phyloP scores from a whole-genome alignment of 2,888 invertebrate species.

The Apamea epomidion region DNA sequence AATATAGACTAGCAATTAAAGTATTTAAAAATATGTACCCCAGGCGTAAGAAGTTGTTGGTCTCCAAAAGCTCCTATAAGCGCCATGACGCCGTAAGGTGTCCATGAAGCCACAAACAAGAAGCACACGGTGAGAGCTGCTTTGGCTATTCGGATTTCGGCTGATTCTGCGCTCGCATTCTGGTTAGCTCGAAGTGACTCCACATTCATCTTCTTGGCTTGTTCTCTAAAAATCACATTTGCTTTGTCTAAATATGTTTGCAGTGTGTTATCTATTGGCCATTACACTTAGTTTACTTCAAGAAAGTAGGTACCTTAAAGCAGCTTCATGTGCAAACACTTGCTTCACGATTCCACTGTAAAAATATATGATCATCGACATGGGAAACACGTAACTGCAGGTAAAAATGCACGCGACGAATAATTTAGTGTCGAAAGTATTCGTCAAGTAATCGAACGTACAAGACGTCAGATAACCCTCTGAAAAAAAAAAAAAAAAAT shows the following conservation, averaged over 20 bases:
- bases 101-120: slow-evolving; percentile 96
- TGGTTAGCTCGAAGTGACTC: slow-evolving; percentile 95
- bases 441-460: slow-evolving; percentile 95
- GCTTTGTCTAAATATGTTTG: not conserved
- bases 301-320: slow-evolving; percentile 90
- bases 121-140: slow-evolving; percentile 97
- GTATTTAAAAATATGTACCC: slow-evolving; percentile 78
- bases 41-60: slow-evolving; percentile 93
- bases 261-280: not conserved
- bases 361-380: slow-evolving; percentile 94
- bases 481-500: slow-evolving; percentile 76
- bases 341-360: slow-evolving; percentile 97
- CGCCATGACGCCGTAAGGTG: slow-evolving; percentile 96
- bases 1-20: not conserved
- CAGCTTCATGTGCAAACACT: slow-evolving; percentile 96
- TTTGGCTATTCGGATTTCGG: slow-evolving; percentile 96
- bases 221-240: slow-evolving; percentile 75
- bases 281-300: not conserved
- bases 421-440: slow-evolving; percentile 94
- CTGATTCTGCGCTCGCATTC: slow-evolving; percentile 92
- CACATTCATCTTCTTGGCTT: slow-evolving; percentile 97
- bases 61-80: slow-evolving; percentile 96
- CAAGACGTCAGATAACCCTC: slow-evolving; percentile 98
- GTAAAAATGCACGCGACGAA: slow-evolving; percentile 94
- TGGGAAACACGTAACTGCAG: slow-evolving; percentile 94